Evolutionary conservation across 2,113 vertebrate genomes (phyloP), one percentile per base, ranked within the genome.

Genomic region (Leucoraja erinaceus): DNA sequence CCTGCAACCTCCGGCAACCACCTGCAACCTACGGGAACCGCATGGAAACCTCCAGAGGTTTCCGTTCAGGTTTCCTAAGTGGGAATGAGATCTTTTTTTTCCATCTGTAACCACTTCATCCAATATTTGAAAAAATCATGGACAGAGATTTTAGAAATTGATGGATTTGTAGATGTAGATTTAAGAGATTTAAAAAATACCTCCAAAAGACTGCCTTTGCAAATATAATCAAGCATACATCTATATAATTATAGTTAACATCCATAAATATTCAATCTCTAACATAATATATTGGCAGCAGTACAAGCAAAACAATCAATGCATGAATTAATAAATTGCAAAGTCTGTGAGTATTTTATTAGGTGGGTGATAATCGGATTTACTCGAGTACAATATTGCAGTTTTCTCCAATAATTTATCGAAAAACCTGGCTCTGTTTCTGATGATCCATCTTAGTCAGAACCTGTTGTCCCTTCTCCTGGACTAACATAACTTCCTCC

Each of bases 211-310:
- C 83, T 63, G 11, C 59, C 59, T 66, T 88, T 88, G 56, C 59
- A 88, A 88, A 88, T 88, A 88, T 63, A 63, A 88, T 88, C 83
- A 88, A 88, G 83, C 59, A 63, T n/a, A 63, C n/a, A 88, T 88
- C 59, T 63, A 63, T 88, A 63, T 88, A 88, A 88, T 63, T 88
- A 88, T 63, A 63, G 28, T 88, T 88, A 31, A 88, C 59, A 66
- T 59, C 28, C 56, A 88, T 86, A 66, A 88, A 88, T 63, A 88
- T 88, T 88, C 83, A 88, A 88, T 88, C n/a, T 61, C 28, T 28
- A 88, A 63, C 83, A 63, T 88, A 63, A 88, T 88, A 59, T 63
- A 28, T 28, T 88, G 83, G 83, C 83, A 88, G 59, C 56, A 31
- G 83, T 31, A 88, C 59, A 63, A 63, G 63, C 31, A n/a, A 31